Evolutionary conservation across 64 coral and sea anemone species (phyloP).

Genomic region (Pocillopora damicornis): DNA sequence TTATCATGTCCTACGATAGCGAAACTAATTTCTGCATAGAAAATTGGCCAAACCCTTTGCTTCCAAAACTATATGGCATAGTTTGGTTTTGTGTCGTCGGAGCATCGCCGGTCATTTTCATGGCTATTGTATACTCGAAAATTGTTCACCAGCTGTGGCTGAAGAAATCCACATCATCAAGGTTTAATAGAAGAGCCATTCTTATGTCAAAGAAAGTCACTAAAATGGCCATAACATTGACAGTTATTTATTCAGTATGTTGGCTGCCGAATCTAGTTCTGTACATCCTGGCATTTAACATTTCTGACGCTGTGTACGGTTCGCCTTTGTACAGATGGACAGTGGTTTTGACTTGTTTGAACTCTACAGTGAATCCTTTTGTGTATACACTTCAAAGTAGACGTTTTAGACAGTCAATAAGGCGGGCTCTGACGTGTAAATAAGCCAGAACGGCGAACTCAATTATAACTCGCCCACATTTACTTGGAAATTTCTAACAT

Average conservation of each 20-base stretch:
- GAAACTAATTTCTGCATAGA: slow-evolving; percentile 20
- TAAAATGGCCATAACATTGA: slow-evolving; percentile 52
- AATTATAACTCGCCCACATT: not conserved
- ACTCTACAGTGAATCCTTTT: slow-evolving; percentile 74
- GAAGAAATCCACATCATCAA: not conserved
- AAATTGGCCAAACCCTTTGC: not conserved
- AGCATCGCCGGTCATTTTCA: not conserved
- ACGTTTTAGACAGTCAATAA: slow-evolving; percentile 61
- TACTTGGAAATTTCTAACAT: no score
- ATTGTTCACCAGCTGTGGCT: slow-evolving; percentile 25
- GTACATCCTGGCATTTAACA: slow-evolving; percentile 56
- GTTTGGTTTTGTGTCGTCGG: slow-evolving; percentile 22
- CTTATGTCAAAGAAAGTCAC: slow-evolving; percentile 43
- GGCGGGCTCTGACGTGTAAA: slow-evolving; percentile 23
- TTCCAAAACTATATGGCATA: slow-evolving; percentile 22
- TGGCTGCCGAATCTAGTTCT: slow-evolving; percentile 64
- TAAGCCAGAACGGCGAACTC: not conserved
- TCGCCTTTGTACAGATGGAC: slow-evolving; percentile 58
- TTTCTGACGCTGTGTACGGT: slow-evolving; percentile 25
- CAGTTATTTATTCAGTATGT: slow-evolving; percentile 49
- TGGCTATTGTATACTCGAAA: slow-evolving; percentile 21
- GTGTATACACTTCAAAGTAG: slow-evolving; percentile 77
- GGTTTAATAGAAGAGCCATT: not conserved
- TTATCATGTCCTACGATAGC: slow-evolving; percentile 28
- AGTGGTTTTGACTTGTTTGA: slow-evolving; percentile 54